Conservation (phyloP, 2,888 invertebrate genomes). For the Orthosia cruda region DNA sequence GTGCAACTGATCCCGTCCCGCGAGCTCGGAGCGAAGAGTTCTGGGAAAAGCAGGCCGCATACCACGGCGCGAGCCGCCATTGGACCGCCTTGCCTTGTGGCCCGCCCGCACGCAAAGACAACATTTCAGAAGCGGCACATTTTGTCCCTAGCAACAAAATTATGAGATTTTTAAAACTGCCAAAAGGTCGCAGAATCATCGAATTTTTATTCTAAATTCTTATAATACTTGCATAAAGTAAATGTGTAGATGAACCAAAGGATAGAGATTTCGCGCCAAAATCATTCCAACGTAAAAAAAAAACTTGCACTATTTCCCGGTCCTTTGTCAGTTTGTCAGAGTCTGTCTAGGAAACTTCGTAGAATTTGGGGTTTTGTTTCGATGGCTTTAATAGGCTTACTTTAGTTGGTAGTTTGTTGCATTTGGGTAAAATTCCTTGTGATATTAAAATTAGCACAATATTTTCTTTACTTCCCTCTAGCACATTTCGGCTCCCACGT, state of each 20-base stretch:
- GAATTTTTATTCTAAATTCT: background rate
- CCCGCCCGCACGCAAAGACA: slow-evolving; percentile 79
- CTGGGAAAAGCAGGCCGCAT: slow-evolving; percentile 91
- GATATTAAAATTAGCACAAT: background rate
- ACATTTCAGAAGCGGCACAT: slow-evolving; percentile 66
- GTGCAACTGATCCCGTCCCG: slow-evolving; percentile 77
- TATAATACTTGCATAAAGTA: background rate
- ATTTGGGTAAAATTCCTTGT: background rate
- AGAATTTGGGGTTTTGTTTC: too few species aligned
- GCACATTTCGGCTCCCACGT: background rate
- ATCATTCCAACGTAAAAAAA: too few species aligned
- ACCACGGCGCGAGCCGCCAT: slow-evolving; percentile 83
- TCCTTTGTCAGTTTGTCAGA: background rate
- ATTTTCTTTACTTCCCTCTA: background rate
- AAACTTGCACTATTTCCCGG: too few species aligned
- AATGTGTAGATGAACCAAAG: background rate
- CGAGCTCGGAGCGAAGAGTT: slow-evolving; percentile 80
- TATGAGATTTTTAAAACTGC: background rate
- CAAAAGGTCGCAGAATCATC: background rate
- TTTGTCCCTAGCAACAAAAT: slow-evolving; percentile 22
- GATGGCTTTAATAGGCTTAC: too few species aligned
- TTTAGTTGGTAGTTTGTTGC: background rate
- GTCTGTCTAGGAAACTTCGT: background rate
- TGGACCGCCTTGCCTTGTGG: slow-evolving; percentile 78
- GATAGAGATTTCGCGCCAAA: background rate